Base-by-base conservation (phyloP, 2,113 vertebrate species). In the Phaetusa simplex region DNA sequence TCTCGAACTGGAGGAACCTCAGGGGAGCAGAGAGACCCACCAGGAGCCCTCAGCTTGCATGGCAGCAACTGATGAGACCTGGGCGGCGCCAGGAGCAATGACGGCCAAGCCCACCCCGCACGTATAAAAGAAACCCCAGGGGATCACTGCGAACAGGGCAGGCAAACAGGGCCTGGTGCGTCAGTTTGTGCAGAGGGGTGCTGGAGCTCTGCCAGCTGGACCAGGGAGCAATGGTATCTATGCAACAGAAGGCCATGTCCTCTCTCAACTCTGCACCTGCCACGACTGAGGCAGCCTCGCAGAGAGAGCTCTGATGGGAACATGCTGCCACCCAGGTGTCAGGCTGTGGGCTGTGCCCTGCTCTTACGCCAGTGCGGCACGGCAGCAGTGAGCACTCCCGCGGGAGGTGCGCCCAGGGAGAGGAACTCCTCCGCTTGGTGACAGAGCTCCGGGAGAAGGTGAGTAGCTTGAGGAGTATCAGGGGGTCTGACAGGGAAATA, bases 91-190 rank as follows among this genome's bases (percentile, higher is more conserved):
- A 58, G 49, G 13, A 70, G 9, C 7, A 24, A 14, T 8, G 16
- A 29, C 0, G 1, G 20, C 4, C 67, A 71, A 65, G 50, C 4
- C 5, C 18, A 13, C 14, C 11, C 11, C 6, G 19, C 38, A 34
- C 11, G 3, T 36, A 38, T 9, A 14, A 55, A 27, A 66, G 10
- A 27, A 77, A 26, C 18, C 42, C 38, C 32, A 3, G 9, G 38
- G 34, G 18, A 62, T 27, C 0, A 2, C 36, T 71, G 7, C 19
- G 9, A 47, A 47, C 45, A 47, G 45, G 45, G 45, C 45, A 47
- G 45, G 55, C 29, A 32, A 56, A 30, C 30, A 32, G 55, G 55
- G 5, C 53, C 19, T 32, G 24, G n/a, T 7, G 11, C 4, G 3
- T n/a, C 47, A 50, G 34, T 29, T 20, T 56, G 30, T 19, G 7